Conservation (phyloP, 2,888 invertebrate species). For the Leucophora obtusa region DNA sequence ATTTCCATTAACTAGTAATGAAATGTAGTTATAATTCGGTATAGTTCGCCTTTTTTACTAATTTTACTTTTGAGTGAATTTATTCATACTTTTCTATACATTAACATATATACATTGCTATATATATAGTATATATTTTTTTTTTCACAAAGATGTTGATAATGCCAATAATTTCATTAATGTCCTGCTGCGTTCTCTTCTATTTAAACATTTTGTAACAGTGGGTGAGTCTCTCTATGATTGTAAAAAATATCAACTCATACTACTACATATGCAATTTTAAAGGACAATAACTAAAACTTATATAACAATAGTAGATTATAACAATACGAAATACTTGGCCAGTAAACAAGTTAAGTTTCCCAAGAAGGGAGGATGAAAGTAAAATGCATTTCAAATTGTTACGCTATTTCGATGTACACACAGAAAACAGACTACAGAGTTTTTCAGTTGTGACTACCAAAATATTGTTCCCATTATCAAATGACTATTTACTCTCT, state of each 20-base stretch:
- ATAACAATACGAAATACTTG: slow-evolving; percentile 9
- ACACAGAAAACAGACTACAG: too few species aligned
- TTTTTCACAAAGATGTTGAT: slow-evolving; percentile 22
- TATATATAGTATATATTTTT: too few species aligned
- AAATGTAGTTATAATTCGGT: too few species aligned
- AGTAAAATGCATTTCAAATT: neutral
- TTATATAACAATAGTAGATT: slow-evolving; percentile 30
- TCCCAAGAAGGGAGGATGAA: neutral
- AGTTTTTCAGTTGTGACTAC: too few species aligned
- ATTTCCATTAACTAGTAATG: too few species aligned
- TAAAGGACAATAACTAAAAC: slow-evolving; percentile 25
- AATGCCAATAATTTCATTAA: slow-evolving; percentile 52
- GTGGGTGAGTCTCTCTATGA: slow-evolving; percentile 33
- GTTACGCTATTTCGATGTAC: neutral
- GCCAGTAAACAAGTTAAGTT: slow-evolving; percentile 16
- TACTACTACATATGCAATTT: neutral
- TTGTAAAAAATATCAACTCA: neutral
- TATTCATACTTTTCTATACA: neutral
- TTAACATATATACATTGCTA: too few species aligned
- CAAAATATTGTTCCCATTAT: too few species aligned
- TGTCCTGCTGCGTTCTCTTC: slow-evolving; percentile 16
- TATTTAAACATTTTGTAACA: neutral
- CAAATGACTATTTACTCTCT: too few species aligned
- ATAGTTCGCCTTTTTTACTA: too few species aligned
- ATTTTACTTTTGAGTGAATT: too few species aligned